Evolutionary conservation across 2,797 vertebrate species (phyloP), one percentile per base, ranked within the genome.

Genomic region (Falco berigora): DNA sequence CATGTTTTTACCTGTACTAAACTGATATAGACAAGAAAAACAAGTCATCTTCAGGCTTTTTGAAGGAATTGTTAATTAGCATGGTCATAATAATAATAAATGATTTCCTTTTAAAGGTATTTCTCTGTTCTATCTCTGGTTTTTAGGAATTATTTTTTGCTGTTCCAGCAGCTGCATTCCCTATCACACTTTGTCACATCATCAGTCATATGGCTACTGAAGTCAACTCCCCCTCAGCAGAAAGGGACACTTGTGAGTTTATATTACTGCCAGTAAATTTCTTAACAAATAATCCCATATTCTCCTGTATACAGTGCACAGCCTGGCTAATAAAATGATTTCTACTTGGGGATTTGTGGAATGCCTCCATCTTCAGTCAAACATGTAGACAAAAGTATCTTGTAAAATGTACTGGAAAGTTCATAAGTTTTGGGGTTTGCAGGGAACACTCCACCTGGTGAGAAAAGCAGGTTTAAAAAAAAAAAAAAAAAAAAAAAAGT

Each of bases 151-250:
- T 93, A 78, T 92, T 94, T 95, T 95, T 97, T 96, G 95, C 97
- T 97, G 83, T 87, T 94, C 96, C 96, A 97, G 96, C 98, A 98
- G 98, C 98, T 98, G 98, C 96, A 96, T 97, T 98, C 97, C 71
- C 97, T 98, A 98, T 98, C 97, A 71, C 96, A 93, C 74, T 96
- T 97, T 94, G 97, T 97, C 98, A 98, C 97, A 97, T 97, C 98
- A 98, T 98, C 98, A 97, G 95, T 98, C 98, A 98, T 97, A 85
- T 4, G 30, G 98, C 98, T 98, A 98, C 98, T 96, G 97, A 97
- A 96, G 97, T 97, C 96, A 97, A 97, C 97, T 98, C 97, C 96
- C 92, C 90, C 82, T 92, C 81, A 95, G 95, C 97, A 98, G 97
- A 98, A 97, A 92, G 92, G 96, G 97, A 98, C 97, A 96, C 96